A percentile compares a stretch with the other conserved stretches of the same genome.
Evolutionary conservation across 2,888 invertebrate species (phyloP).

Genomic region (Exephanes ischioxanthus): DNA sequence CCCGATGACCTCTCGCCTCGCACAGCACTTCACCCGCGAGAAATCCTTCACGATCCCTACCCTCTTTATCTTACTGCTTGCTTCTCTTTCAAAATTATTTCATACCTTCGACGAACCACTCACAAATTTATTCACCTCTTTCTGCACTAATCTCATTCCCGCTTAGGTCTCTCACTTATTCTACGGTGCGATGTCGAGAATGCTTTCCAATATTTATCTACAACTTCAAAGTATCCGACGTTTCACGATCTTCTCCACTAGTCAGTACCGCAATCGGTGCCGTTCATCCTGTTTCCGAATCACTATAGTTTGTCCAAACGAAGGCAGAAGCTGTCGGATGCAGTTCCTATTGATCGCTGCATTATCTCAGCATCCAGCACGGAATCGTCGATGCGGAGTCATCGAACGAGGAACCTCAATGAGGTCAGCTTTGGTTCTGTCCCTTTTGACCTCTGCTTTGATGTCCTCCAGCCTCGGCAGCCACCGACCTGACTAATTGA

Average conservation of each 20-base stretch:
- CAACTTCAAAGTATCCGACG: not conserved
- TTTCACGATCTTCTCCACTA: not conserved
- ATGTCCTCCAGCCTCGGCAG: not conserved
- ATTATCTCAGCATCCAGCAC: slow-evolving; percentile 16
- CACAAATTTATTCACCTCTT: not conserved
- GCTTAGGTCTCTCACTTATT: not conserved
- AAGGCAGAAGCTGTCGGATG: not conserved
- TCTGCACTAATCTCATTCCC: not conserved
- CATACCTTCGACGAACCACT: slow-evolving; percentile 1
- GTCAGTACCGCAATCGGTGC: not conserved
- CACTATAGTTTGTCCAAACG: not conserved
- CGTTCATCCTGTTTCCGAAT: not conserved
- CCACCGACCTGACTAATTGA: slow-evolving; percentile 23
- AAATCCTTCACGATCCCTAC: slow-evolving; percentile 11
- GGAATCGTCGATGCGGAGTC: not conserved
- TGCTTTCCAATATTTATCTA: not conserved
- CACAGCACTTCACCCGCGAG: slow-evolving; percentile 62
- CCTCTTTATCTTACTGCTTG: slow-evolving; percentile 15
- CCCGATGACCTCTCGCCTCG: slow-evolving; percentile 71
- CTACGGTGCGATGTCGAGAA: not conserved
- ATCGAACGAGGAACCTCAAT: slow-evolving; percentile 5
- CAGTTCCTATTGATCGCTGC: slow-evolving; percentile 19
- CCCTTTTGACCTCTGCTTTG: not conserved
- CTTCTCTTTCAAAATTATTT: not conserved
- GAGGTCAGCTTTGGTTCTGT: slow-evolving; percentile 20